Conservation (phyloP, 2,113 vertebrate genomes). For the Tachycineta bicolor region DNA sequence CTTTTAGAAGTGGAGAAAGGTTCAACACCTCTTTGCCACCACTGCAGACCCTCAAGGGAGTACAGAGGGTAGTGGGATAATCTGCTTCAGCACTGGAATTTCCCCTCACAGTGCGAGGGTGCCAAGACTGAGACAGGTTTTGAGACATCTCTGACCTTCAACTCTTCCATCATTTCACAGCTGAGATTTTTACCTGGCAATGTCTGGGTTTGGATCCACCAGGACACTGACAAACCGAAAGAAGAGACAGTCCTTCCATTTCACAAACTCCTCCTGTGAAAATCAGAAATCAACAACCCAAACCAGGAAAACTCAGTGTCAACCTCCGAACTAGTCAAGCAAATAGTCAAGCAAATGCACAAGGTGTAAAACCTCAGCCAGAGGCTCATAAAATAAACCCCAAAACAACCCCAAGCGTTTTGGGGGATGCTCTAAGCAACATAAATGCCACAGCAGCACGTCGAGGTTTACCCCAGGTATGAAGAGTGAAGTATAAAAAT, state of each 20-base stretch:
- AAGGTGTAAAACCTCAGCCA: not conserved
- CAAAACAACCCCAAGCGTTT: not conserved
- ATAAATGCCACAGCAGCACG: not conserved
- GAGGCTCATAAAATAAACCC: not conserved
- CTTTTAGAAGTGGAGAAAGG: not conserved
- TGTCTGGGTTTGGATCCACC: constrained; percentile 84
- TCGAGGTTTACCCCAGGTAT: not conserved
- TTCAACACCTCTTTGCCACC: not conserved
- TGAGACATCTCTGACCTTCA: not conserved
- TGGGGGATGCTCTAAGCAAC: not conserved
- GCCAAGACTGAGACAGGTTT: not conserved
- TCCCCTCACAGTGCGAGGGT: not conserved
- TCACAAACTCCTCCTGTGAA: constrained; percentile 92
- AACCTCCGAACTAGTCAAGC: not conserved
- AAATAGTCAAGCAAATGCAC: fast-evolving
- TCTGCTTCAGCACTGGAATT: not conserved
- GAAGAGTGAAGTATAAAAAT: not conserved
- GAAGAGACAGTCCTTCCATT: constrained; percentile 94
- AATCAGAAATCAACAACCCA: not conserved
- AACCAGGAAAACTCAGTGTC: not conserved
- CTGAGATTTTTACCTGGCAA: constrained; percentile 82
- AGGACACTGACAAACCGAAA: constrained; percentile 85
- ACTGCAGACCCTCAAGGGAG: not conserved
- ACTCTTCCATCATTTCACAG: not conserved
- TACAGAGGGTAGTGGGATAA: not conserved